Conservation (phyloP, 2,797 vertebrate species). For the Onychomys arenicola region DNA sequence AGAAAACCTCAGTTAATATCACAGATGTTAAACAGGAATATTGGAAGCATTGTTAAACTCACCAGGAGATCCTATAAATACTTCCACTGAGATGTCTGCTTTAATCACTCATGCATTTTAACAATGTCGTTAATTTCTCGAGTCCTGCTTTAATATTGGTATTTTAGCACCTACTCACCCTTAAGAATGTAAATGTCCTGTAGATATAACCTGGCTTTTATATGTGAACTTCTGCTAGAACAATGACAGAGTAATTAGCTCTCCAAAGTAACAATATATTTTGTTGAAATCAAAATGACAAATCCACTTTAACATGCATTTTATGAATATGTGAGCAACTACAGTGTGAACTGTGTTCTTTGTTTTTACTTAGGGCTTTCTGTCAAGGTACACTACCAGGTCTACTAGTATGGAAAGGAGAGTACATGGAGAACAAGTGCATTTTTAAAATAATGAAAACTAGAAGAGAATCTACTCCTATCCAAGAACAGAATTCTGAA, state of each 20-base stretch:
- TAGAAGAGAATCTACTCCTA: neutral
- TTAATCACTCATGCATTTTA: conserved; percentile 58
- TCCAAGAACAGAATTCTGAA: neutral
- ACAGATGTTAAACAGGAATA: conserved; percentile 49
- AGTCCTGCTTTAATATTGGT: neutral
- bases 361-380: neutral
- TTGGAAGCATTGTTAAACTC: conserved; percentile 39
- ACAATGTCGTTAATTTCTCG: conserved; percentile 51
- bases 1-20: conserved; percentile 45
- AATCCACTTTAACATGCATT: neutral
- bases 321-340: neutral
- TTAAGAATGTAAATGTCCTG: conserved; percentile 34
- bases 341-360: neutral
- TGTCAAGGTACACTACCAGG: neutral
- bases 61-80: conserved; percentile 48
- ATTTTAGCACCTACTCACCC: neutral
- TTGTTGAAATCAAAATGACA: conserved; percentile 47
- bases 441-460: conserved; percentile 23
- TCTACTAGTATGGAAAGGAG: neutral
- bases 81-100: conserved; percentile 11
- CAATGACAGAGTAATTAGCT: neutral
- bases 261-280: conserved; percentile 29
- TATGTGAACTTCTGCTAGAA: neutral
- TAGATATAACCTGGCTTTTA: neutral
- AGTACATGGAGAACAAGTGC: conserved; percentile 11